These are phyloP conservation scores for Cybosia mesomella DNA, from an alignment of 2,888 invertebrate species.

Conservation along the genomic window DNA sequence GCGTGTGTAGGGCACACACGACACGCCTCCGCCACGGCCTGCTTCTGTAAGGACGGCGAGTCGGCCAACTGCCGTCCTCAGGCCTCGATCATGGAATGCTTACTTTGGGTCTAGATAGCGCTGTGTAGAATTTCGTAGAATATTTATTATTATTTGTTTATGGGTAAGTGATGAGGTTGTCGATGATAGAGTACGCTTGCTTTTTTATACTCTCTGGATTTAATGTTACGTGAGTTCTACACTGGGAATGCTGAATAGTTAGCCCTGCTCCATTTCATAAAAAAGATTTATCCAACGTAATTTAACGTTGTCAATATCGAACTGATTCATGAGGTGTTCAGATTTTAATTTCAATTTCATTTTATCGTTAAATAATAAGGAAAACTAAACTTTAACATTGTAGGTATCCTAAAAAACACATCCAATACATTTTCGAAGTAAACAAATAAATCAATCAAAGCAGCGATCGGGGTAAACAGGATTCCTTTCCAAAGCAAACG, in stretches of 20 bases:
- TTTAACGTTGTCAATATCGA: not conserved
- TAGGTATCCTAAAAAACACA: slow-evolving; percentile 21
- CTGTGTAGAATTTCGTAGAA: too few species aligned
- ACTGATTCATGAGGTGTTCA: not conserved
- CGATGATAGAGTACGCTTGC: too few species aligned
- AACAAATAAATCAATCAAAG: slow-evolving; percentile 57
- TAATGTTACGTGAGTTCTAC: too few species aligned
- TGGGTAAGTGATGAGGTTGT: too few species aligned
- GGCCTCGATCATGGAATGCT: too few species aligned
- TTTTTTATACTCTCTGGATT: too few species aligned
- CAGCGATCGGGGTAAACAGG: slow-evolving; percentile 51
- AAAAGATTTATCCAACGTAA: not conserved
- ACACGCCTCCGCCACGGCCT: too few species aligned
- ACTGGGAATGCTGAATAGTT: not conserved
- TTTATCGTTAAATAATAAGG: not conserved
- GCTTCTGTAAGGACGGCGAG: too few species aligned
- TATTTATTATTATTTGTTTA: too few species aligned
- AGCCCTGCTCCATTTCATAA: not conserved
- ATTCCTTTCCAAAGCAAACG: slow-evolving; percentile 68
- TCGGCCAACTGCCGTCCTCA: too few species aligned
- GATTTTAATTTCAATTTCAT: not conserved
- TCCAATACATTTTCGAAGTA: slow-evolving; percentile 38
- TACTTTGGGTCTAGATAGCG: too few species aligned
- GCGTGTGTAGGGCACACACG: too few species aligned
- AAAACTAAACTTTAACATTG: not conserved